Evolutionary conservation across 2,113 vertebrate species (phyloP).

Genomic region (Corythaixoides concolor): DNA sequence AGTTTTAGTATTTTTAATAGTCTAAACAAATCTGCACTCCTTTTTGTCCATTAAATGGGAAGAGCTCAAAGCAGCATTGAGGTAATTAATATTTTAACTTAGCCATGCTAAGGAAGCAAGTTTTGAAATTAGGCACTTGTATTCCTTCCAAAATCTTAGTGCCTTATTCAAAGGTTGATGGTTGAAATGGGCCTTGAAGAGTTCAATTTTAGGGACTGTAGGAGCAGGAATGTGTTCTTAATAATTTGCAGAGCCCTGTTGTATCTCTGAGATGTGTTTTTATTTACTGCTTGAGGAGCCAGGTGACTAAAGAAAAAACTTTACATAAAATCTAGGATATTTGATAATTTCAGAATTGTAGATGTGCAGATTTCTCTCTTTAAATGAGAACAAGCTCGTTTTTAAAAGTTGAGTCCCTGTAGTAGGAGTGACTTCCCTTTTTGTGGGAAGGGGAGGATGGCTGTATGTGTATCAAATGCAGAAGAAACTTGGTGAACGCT

Average conservation of each 20-base stretch:
- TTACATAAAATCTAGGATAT: not conserved
- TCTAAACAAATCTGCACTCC: not conserved
- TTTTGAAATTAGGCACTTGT: not conserved
- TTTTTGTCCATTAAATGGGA: not conserved
- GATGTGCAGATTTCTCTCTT: not conserved
- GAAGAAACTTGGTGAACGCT: not conserved
- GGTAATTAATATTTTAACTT: not conserved
- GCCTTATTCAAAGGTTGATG: not conserved
- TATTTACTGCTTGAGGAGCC: not conserved
- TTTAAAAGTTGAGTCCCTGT: not conserved
- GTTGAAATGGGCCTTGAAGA: not conserved
- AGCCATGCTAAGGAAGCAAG: not conserved
- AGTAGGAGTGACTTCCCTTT: not conserved
- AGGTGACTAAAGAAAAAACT: not conserved
- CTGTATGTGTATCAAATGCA: not conserved
- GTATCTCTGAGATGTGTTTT: not conserved
- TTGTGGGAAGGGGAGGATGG: not conserved
- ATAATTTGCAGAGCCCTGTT: not conserved
- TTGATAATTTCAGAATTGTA: not conserved
- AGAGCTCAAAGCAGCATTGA: not conserved
- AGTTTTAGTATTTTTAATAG: not conserved
- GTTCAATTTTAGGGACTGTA: not conserved
- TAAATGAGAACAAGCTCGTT: not conserved
- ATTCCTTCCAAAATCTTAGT: not conserved
- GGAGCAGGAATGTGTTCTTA: not conserved